Evolutionary conservation across 2,797 vertebrate genomes (phyloP), one percentile per base, ranked within the genome.

Genomic region (Chaetodon trifasciatus): DNA sequence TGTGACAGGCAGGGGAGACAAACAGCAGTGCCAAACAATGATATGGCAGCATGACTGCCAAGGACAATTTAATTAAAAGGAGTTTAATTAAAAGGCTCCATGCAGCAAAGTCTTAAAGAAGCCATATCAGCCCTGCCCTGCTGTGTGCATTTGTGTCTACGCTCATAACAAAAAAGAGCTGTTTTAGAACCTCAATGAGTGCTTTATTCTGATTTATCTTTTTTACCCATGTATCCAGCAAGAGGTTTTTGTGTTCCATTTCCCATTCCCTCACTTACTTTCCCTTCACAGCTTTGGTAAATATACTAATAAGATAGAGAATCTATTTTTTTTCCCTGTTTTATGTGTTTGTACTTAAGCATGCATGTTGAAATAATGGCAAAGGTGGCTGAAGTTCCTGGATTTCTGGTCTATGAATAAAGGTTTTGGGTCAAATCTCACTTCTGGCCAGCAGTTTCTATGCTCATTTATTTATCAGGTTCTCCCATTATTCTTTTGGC

Each of bases 41-140:
- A 89, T 84, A 86, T 85, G 67, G 62, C 82, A 88, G 92, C 84
- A 82, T 79, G 89, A 86, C 85, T 81, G 80, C 84, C 83, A 87
- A 87, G 81, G 62, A 90, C 87, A 88, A 86, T 80, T 92, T 90
- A 90, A 91, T 91, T 90, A 91, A 90, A 91, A 84, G 46, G 50
- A 78, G 90, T 92, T 93, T 92, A 89, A 94, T 94, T 93, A 93
- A 91, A 94, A 87, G 74, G 71, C 86, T 86, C 77, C 80, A 79
- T 69, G 83, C 74, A 86, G 86, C 62, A 83, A 70, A 79, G 77
- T 88, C 83, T 88, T 90, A 81, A 88, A 91, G 87, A 84, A 85
- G 81, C 80, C 70, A 39, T 89, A 91, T 93, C 93, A 88, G 90
- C 32, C 61, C 67, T 74, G 76, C 35, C 88, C 81, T 86, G 89